A percentile compares a stretch with the other conserved stretches of the same genome.
phyloP scores from a whole-genome alignment of 2,797 vertebrate genomes.

The Halcyon smyrnensis region DNA sequence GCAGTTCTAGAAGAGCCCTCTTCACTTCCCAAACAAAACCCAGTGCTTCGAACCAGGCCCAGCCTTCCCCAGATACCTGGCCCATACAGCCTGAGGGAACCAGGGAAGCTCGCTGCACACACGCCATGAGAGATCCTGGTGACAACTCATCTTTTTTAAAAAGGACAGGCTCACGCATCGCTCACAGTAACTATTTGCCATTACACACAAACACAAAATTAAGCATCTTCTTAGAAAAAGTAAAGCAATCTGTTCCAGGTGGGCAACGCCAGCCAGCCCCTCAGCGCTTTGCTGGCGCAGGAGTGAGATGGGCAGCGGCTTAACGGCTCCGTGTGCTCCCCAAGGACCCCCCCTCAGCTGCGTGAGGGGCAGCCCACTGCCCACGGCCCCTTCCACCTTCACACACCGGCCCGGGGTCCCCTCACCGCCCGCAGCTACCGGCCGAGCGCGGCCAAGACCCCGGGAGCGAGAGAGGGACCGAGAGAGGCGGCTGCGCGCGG shows the following conservation, averaged over 20 bases:
- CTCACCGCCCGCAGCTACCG: background rate
- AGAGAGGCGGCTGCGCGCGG: background rate
- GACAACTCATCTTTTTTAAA: background rate
- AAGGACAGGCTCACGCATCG: background rate
- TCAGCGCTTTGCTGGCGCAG: background rate
- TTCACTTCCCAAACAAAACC: background rate
- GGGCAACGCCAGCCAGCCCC: background rate
- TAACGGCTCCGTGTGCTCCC: accelerated
- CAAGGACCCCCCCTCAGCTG: too few species aligned
- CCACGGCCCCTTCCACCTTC: background rate
- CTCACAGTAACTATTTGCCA: background rate
- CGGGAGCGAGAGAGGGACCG: background rate
- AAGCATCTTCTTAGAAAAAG: background rate
- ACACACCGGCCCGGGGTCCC: too few species aligned
- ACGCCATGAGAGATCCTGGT: accelerated
- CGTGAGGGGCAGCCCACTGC: accelerated
- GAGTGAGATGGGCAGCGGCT: background rate
- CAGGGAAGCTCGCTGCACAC: background rate
- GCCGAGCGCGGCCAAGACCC: too few species aligned
- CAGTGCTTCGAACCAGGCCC: background rate
- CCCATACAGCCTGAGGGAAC: background rate
- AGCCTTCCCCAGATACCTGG: background rate
- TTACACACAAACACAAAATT: background rate
- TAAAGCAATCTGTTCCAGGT: accelerated
- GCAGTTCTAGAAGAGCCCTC: background rate